Base-by-base conservation (phyloP, 1,140 invertebrate species). In the Pseudomyrmex dendroicus region DNA sequence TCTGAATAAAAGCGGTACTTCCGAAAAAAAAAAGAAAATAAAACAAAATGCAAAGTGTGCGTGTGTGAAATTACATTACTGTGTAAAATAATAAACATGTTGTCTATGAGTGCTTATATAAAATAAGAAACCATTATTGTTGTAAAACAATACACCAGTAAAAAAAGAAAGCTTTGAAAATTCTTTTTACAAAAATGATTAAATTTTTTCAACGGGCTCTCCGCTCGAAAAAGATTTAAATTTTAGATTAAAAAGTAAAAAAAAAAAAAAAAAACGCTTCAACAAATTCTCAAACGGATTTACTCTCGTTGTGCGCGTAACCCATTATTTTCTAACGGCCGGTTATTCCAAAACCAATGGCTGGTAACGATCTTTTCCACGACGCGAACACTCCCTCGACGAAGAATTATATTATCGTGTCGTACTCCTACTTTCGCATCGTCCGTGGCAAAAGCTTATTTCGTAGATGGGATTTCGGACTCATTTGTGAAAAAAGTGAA, bases 351-450 rank as follows among this genome's bases (percentile, higher is more conserved):
- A 35, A 8, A 15, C 48, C 15, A n/a, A 52, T 4, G 20, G 46
- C 13, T 48, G 22, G n/a, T 50, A 83, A 66, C 22, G 44, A 83
- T 67, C 15, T 72, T 48, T 56, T 62, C 2, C 10, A 50, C 12
- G 48, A 82, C 2, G 50, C 35, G 3, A 84, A 80, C 46, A 67
- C 72, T 20, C 13, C 20, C 76, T 13, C 50, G 76, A 59, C 57
- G 59, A 62, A 17, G 50, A 73, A 72, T 64, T 84, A 84, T 73
- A 72, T 84, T 84, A 84, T 70, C 48, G 44, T 50, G 46, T 62
- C 48, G 57, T 64, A 72, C 25, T 20, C 20, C 25, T 25, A 25
- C 10, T 70, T 82, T 64, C 13, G 35, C 59, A 50, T 15, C 54
- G 15, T 62, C 76, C 35, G 46, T 57, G 59, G 35, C 20, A 35